These are phyloP conservation scores for Adrianichthys oophorus DNA, from an alignment of 2,797 vertebrate genomes.

Conservation along the genomic window DNA sequence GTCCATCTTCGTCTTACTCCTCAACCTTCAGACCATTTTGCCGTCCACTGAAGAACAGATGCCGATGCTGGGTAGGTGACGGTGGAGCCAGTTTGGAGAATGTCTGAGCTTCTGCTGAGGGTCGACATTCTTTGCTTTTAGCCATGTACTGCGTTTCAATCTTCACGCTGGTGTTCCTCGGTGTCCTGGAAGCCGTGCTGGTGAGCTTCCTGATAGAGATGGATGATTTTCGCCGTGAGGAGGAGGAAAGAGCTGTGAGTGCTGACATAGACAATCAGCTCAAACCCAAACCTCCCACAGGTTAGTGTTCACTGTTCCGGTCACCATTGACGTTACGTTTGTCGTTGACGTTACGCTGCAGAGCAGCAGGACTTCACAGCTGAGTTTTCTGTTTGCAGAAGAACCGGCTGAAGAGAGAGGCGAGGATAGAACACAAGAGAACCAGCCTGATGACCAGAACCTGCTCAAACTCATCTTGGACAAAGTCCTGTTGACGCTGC, in stretches of 20 bases:
- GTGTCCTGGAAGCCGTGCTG: conserved; percentile 18
- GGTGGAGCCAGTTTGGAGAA: too few species aligned
- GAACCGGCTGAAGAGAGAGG: background rate
- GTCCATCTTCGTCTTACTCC: conserved; percentile 80
- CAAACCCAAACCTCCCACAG: background rate
- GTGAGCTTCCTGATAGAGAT: conserved; percentile 2
- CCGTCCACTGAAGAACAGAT: conserved; percentile 77
- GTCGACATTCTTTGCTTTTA: conserved; percentile 26
- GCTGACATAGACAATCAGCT: conserved; percentile 2
- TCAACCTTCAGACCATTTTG: conserved; percentile 82
- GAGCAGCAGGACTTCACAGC: background rate
- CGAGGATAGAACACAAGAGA: background rate
- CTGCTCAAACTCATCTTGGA: conserved; percentile 50
- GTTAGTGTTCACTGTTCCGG: conserved; percentile 5
- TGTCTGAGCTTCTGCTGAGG: background rate
- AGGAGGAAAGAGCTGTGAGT: fast-evolving
- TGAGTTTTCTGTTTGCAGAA: background rate
- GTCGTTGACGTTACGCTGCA: background rate
- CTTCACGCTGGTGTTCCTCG: conserved; percentile 25
- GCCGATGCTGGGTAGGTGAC: conserved; percentile 78
- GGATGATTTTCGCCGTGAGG: background rate
- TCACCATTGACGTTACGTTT: background rate
- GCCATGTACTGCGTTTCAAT: conserved; percentile 66
- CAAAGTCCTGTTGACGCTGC: conserved; percentile 40
- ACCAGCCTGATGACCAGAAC: background rate